Evolutionary conservation across 2,113 vertebrate species (phyloP), one percentile per base, ranked within the genome.

Genomic region (Bucco capensis): DNA sequence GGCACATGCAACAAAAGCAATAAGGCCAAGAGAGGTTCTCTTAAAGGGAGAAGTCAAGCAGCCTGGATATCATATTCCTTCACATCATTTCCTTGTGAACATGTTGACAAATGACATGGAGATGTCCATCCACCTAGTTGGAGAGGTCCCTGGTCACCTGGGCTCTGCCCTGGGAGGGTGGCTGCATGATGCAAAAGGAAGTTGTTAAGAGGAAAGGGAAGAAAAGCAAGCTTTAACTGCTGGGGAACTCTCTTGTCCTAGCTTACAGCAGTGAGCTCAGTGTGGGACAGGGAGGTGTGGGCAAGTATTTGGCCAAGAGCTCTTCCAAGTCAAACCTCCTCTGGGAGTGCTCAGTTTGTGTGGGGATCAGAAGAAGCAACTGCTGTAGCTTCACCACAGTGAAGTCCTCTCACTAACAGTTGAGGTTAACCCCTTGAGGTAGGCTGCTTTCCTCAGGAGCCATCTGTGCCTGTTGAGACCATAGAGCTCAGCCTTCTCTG

Each of bases 301-400:
- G 40, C 19, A 60, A 17, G 14, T 2, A 2, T 73, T 92, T 86
- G 83, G 72, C 83, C 80, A 42, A 70, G 47, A 0, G 9, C 30
- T 9, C 4, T 2, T 1, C 6, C 0, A 16, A 5, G 8, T 14
- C 0, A 3, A 67, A 35, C 6, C 22, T 40, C 31, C 10, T 8
- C 21, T 7, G 90, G 69, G 73, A 89, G 64, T 0, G 15, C 54
- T 42, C 2, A 0, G n/a, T 40, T 65, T 2, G 1, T 0, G 2
- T 1, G 2, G 10, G 0, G 28, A 7, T 7, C 66, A 14, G 54
- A 24, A 38, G n/a, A 38, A 2, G 25, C 83, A 0, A 1, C 10
- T 8, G 23, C 73, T n/a, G 60, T 1, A 3, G 19, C 6, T 33
- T 1, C 17, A 8, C 2, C 72, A 2, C 4, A 0, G 25, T 11